Evolutionary conservation across 2,113 vertebrate genomes (phyloP).

Genomic region (Bolborhynchus lineola): DNA sequence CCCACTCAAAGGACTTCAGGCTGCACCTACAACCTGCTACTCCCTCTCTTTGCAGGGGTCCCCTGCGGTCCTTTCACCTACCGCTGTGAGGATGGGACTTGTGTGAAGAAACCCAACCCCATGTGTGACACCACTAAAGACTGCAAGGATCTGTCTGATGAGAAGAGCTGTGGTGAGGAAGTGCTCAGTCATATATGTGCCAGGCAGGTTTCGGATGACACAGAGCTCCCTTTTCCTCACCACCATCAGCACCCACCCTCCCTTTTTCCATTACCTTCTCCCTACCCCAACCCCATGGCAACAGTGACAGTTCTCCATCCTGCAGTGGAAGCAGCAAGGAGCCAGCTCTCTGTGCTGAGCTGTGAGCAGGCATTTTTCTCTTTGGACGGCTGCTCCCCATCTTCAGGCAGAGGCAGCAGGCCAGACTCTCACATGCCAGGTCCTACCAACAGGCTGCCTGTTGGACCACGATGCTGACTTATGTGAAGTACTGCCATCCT

Average conservation of each 20-base stretch:
- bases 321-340: background rate
- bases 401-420: background rate
- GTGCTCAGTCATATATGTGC: background rate
- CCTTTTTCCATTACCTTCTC: background rate
- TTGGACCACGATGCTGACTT: background rate
- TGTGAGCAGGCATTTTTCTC: background rate
- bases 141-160: slow-evolving; percentile 88
- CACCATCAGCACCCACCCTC: fast-evolving
- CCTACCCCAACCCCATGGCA: too few relatives aligned
- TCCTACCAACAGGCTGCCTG: background rate
- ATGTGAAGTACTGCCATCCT: background rate
- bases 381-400: background rate
- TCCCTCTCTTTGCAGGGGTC: slow-evolving; percentile 70
- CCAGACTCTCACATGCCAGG: background rate
- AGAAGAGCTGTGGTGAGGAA: slow-evolving; percentile 85
- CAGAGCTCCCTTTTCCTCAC: fast-evolving
- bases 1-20: background rate
- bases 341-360: background rate
- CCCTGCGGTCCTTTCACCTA: slow-evolving; percentile 86
- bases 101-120: slow-evolving; percentile 90
- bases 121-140: slow-evolving; percentile 83
- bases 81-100: slow-evolving; percentile 85
- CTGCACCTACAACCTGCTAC: background rate
- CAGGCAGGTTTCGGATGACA: background rate
- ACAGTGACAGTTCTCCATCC: background rate